These are phyloP conservation scores for Chloropsis hardwickii DNA, from an alignment of 2,113 vertebrate genomes.

Conservation along the genomic window DNA sequence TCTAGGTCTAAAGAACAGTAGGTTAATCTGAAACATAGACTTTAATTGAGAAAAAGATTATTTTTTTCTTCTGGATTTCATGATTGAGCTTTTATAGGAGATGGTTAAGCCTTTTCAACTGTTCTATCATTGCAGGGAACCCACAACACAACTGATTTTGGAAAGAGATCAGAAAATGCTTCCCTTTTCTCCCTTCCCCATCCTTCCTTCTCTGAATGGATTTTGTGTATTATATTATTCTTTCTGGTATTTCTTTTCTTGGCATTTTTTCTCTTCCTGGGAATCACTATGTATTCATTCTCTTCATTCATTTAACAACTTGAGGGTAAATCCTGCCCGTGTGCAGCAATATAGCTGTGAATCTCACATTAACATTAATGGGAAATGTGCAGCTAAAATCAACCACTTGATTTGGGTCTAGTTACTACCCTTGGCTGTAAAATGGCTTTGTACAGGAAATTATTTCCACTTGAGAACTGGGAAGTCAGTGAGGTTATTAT, in stretches of 20 bases:
- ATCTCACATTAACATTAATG: background rate
- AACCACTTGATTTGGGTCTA: background rate
- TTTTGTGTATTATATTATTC: background rate
- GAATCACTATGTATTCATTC: background rate
- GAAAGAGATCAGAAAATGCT: background rate
- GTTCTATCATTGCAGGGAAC: background rate
- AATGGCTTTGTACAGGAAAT: background rate
- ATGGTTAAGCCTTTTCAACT: background rate
- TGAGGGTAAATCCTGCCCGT: background rate
- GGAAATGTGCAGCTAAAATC: background rate
- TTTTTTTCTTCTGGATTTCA: background rate
- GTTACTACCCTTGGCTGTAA: background rate
- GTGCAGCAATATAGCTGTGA: background rate
- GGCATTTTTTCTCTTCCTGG: background rate
- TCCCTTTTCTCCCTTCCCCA: rapidly evolving
- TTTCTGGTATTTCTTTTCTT: background rate
- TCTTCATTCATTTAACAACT: background rate
- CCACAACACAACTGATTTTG: background rate
- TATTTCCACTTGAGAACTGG: background rate
- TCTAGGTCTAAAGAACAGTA: background rate
- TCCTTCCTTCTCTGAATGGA: background rate
- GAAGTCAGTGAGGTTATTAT: background rate
- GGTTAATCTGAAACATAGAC: background rate
- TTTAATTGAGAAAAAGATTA: background rate
- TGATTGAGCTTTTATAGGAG: background rate